These are phyloP conservation scores for Clupea harengus DNA, from an alignment of 2,113 vertebrate species.

Conservation along the genomic window DNA sequence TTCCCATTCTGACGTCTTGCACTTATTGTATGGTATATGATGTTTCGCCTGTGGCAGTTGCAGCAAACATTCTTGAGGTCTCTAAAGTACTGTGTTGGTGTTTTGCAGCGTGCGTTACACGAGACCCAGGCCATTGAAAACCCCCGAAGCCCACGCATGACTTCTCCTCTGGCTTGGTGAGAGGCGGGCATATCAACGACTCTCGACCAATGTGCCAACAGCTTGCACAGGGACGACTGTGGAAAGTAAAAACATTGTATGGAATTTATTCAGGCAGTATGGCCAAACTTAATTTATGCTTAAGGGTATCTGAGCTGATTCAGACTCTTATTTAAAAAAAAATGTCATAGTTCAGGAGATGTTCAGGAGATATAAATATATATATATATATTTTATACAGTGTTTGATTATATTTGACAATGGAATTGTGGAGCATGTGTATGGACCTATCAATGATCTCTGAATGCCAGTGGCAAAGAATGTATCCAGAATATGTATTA, in stretches of 20 bases:
- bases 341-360: conserved; percentile 41
- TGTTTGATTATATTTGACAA: conserved; percentile 51
- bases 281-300: conserved; percentile 17
- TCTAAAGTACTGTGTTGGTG: conserved; percentile 13
- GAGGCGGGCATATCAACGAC: conserved; percentile 42
- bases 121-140: conserved; percentile 84
- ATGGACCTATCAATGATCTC: conserved; percentile 35
- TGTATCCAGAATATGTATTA: conserved; percentile 32
- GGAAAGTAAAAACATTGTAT: background rate
- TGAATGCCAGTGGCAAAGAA: conserved; percentile 30
- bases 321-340: conserved; percentile 24
- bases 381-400: conserved; percentile 55
- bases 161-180: conserved; percentile 93
- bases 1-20: background rate
- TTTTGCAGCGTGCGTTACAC: conserved; percentile 81
- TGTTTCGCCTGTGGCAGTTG: background rate
- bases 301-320: conserved; percentile 14
- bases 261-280: background rate
- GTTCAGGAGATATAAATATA: conserved; percentile 48
- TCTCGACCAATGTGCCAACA: conserved; percentile 70
- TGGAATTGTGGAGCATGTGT: conserved; percentile 49
- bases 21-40: background rate
- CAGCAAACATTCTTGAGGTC: background rate
- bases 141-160: conserved; percentile 81
- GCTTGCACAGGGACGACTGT: conserved; percentile 28